Base-by-base conservation (phyloP, 1,140 invertebrate species). In the Temnothorax curvispinosus region DNA sequence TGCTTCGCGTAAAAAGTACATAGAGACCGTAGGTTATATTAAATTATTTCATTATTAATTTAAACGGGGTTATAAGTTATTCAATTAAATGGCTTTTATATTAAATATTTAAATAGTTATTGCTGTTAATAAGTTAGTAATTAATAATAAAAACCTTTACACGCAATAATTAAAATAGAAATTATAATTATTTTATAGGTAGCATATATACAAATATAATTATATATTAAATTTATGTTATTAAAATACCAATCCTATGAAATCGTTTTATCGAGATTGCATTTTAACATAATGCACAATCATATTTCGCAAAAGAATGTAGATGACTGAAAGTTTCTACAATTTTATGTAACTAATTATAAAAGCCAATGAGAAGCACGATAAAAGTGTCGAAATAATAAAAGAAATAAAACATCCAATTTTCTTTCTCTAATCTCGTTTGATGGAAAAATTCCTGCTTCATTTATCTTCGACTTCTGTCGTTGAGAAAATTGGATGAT, bases 31-130 rank as follows among this genome's bases (percentile, higher is more conserved):
- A 38, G 27, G 27, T 80, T 65, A 52, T 15, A 21, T 21, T 50
- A 38, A 41, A 38, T 3, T 38, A 69, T 50, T 58, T 1, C 13
- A 44, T 13, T 32, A 62, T 76, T 41, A 58, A 76, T 32, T 27
- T 38, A 44, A 62, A 62, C 18, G 9, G 18, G 13, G 5, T 54
- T 62, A 0, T n/a, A 18, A 47, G 21, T 77, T 76, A 62, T 62
- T 52, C 6, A 54, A 32, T 15, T 58, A 11, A 35, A 56, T 60
- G 2, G 8, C 9, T 32, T 76, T 35, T 44, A 44, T 44, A 58
- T 76, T 76, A 41, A 74, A 38, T 56, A 44, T 76, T 60, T 7
- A 60, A 76, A 18, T 41, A 76, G 2, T 32, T 76, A 76, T 60
- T 44, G 6, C 13, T 15, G 32, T 44, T 18, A 35, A 76, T 41